phyloP scores from a whole-genome alignment of 2,797 vertebrate genomes.

The Argya squamiceps region DNA sequence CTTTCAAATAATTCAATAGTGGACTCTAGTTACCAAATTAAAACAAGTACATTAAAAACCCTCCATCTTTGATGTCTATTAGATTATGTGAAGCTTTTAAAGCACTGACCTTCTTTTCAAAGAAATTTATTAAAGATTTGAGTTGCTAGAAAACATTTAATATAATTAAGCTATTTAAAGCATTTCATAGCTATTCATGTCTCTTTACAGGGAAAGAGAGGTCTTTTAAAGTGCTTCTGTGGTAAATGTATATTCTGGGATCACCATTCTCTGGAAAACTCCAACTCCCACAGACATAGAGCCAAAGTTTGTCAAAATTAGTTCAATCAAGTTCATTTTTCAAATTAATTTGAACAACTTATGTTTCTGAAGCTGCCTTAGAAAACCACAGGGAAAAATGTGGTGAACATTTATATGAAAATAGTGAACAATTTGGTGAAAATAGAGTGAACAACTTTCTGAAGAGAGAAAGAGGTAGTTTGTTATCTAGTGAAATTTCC shows the following conservation, averaged over 20 bases:
- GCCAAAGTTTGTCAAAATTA: not conserved
- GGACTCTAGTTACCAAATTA: not conserved
- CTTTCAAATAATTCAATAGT: not conserved
- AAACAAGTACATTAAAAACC: not conserved
- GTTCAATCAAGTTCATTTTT: not conserved
- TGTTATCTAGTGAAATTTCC: not conserved
- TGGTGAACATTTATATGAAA: too few relatives aligned
- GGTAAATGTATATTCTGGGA: not conserved
- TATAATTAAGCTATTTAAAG: not conserved
- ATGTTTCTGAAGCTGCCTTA: not conserved
- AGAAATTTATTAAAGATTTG: not conserved
- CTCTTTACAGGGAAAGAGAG: not conserved
- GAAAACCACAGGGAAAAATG: not conserved
- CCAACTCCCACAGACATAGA: not conserved
- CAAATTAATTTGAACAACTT: not conserved
- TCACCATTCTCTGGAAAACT: not conserved
- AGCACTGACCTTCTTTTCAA: not conserved
- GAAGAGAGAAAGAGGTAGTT: not conserved
- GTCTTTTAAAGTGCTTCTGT: not conserved
- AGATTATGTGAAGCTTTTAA: not conserved
- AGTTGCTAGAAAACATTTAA: not conserved
- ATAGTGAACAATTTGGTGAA: too few relatives aligned
- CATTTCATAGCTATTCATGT: not conserved
- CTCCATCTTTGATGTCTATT: not conserved
- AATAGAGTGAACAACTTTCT: not conserved